Evolutionary conservation across 2,888 invertebrate species (phyloP), one percentile per base, ranked within the genome.

Genomic region (Sesamia inferens): DNA sequence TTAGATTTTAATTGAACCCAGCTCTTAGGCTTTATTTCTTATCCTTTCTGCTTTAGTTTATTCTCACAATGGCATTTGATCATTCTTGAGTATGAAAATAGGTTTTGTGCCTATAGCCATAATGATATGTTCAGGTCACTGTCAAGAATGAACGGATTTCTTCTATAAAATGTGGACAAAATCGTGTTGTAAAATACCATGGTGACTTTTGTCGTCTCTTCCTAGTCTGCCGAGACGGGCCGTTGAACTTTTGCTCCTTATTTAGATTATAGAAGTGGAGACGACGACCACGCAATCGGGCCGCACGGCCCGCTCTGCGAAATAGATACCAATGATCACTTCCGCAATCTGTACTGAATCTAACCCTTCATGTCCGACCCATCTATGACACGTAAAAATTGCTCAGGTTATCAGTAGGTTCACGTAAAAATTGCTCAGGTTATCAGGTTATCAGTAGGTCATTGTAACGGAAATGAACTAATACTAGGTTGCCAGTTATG

Each of bases 161-260:
- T 64, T 10, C 19, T 24, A 65, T 70, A 73, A 77, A 81, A 84
- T 81, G 63, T 79, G 44, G 64, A 67, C 68, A 72, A 76, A 83
- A 73, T 78, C n/a, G 13, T 78, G 68, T 72, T 85, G 70, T 76
- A 64, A 84, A 74, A 83, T 83, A 78, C 63, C 76, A 75, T 90
- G 89, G 87, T 92, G 91, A 92, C 90, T 91, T 90, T 90, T 90
- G 89, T 89, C 88, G 76, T 91, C 92, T 93, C 92, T 93, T 93
- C 90, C 90, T 93, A 91, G 93, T 93, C 88, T 88, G 88, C 87
- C 88, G 92, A 90, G 90, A 85, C 90, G 92, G 92, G 95, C 92
- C 95, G 91, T 94, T 95, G 95, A 96, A 95, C 96, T 95, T 95
- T 93, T 94, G 95, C 94, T 94, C 96, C 96, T 96, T 96, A 96